A percentile compares a stretch with the other conserved stretches of the same genome.
These are phyloP conservation scores for Champsocephalus gunnari DNA, from an alignment of 2,797 vertebrate genomes.

Conservation along the genomic window DNA sequence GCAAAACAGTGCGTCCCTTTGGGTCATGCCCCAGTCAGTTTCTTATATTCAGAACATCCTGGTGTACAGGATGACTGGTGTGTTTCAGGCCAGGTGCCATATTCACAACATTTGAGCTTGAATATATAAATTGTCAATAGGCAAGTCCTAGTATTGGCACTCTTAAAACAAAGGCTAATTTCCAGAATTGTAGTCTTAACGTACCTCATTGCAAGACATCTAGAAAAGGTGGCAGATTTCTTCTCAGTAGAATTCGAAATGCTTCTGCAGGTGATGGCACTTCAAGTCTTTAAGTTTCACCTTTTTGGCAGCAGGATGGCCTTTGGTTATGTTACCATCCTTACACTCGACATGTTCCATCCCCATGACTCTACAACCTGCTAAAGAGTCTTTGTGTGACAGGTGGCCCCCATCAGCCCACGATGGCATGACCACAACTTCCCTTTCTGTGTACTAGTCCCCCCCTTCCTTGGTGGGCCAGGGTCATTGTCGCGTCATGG, in stretches of 20 bases:
- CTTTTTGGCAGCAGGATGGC: background rate
- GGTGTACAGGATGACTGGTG: background rate
- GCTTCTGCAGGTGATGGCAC: background rate
- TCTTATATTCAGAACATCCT: background rate
- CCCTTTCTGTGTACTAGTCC: background rate
- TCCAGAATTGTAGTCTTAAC: background rate
- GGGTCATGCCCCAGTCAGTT: background rate
- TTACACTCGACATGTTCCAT: slow-evolving; percentile 2
- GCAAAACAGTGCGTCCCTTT: background rate
- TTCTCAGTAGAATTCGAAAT: background rate
- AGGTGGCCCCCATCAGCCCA: background rate
- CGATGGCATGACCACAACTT: background rate
- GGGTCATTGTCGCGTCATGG: background rate
- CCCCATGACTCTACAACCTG: slow-evolving; percentile 1
- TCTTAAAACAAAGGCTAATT: background rate
- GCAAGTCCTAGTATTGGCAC: background rate
- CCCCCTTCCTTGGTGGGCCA: background rate
- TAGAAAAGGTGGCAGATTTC: background rate
- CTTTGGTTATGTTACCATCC: background rate
- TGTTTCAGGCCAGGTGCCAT: background rate
- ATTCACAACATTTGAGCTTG: background rate
- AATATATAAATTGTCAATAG: background rate
- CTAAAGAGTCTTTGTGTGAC: slow-evolving; percentile 1
- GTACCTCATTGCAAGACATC: background rate
- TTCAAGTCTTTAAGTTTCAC: background rate